Conservation (phyloP, 64 coral and sea anemone genomes). For the Actinia tenebrosa region DNA sequence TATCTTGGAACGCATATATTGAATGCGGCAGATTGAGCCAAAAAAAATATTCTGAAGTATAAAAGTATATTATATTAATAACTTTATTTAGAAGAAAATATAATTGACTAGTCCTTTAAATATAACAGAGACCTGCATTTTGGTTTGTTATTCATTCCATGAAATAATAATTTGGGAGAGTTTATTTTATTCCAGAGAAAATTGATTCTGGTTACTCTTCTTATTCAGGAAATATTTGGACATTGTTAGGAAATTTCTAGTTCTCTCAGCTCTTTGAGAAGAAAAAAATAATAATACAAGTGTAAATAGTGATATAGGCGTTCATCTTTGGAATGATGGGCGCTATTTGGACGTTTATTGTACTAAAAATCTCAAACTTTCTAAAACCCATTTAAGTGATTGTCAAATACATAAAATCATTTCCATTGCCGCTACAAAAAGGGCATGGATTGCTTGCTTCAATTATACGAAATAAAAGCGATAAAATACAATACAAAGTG, state of each 20-base stretch:
- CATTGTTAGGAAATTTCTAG: neutral
- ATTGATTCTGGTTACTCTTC: neutral
- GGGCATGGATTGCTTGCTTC: neutral
- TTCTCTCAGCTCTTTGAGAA: neutral
- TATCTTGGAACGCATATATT: neutral
- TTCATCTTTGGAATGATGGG: slow-evolving; percentile 1
- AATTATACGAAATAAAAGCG: slow-evolving; percentile 3
- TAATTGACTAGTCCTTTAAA: neutral
- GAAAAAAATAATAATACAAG: neutral
- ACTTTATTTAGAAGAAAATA: neutral
- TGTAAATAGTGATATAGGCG: slow-evolving; percentile 11
- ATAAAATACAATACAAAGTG: neutral
- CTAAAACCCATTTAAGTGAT: slow-evolving; percentile 10
- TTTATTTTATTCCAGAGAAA: neutral
- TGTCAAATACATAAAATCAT: slow-evolving; percentile 1
- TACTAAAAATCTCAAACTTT: slow-evolving; percentile 10
- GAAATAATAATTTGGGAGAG: neutral
- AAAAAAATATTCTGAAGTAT: neutral
- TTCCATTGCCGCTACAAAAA: neutral
- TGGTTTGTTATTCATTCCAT: neutral
- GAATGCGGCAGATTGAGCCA: neutral
- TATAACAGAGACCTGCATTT: neutral
- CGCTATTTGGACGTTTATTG: slow-evolving; percentile 9
- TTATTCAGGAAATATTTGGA: neutral
- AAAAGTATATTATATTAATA: slow-evolving; percentile 5